Conservation (phyloP, 2,113 vertebrate genomes). For the Pungitius pungitius region DNA sequence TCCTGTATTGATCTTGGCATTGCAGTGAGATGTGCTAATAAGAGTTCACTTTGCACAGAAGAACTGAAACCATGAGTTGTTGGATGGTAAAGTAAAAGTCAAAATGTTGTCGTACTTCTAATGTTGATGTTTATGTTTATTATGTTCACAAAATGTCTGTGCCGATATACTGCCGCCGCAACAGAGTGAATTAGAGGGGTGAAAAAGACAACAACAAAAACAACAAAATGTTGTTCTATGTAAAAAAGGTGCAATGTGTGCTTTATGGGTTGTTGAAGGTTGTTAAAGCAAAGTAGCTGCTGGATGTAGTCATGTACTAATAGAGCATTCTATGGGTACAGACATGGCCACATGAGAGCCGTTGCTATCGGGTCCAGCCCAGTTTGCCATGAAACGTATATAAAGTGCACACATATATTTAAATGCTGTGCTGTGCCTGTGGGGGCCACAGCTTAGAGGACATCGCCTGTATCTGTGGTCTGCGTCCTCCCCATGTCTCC, state of each 20-base stretch:
- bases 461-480: background rate
- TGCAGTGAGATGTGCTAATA: conserved; percentile 33
- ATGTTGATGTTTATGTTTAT: background rate
- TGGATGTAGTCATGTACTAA: background rate
- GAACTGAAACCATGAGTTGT: background rate
- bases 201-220: too few species aligned
- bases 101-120: background rate
- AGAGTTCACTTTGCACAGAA: conserved; percentile 21
- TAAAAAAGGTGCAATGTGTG: background rate
- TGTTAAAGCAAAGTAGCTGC: background rate
- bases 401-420: background rate
- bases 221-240: too few species aligned
- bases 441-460: background rate
- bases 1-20: conserved; percentile 50
- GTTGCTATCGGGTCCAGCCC: background rate
- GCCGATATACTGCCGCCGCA: too few species aligned
- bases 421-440: background rate
- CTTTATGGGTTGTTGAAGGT: background rate
- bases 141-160: too few species aligned
- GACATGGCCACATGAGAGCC: background rate
- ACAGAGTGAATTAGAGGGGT: too few species aligned
- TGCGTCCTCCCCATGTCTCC: background rate
- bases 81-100: background rate
- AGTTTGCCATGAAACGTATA: background rate
- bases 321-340: background rate